phyloP scores from a whole-genome alignment of 2,888 invertebrate species.

The Eucera pruinosa region DNA sequence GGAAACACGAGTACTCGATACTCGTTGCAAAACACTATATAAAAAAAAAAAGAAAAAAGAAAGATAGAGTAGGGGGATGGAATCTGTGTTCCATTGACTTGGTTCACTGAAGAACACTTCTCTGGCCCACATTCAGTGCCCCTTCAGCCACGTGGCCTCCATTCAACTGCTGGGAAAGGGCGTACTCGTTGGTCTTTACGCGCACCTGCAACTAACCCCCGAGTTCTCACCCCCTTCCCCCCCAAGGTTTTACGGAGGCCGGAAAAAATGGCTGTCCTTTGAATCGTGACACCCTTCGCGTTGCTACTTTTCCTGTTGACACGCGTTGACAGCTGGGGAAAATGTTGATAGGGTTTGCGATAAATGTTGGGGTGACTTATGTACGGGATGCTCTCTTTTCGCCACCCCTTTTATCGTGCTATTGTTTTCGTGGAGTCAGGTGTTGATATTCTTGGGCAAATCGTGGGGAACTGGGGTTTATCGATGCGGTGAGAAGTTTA shows the following conservation, averaged over 20 bases:
- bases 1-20: conserved; percentile 1
- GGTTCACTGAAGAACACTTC: conserved; percentile 73
- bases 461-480: too few relatives aligned
- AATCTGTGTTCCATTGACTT: conserved; percentile 73
- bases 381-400: too few relatives aligned
- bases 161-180: conserved; percentile 65
- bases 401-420: too few relatives aligned
- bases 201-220: conserved; percentile 47
- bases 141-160: conserved; percentile 68
- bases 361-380: too few relatives aligned
- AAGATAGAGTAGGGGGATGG: not conserved
- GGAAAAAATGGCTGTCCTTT: conserved; percentile 40
- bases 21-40: not conserved
- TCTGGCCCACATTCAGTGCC: conserved; percentile 71
- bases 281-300: conserved; percentile 30
- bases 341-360: conserved; percentile 9
- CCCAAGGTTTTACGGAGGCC: conserved; percentile 12
- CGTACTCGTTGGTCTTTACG: conserved; percentile 46
- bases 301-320: not conserved
- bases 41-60: not conserved
- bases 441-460: not conserved
- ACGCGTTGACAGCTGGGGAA: not conserved
- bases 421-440: not conserved
- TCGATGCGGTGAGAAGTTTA: not conserved
- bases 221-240: conserved; percentile 34